Base-by-base conservation (phyloP, 1,140 invertebrate genomes). In the Microplitis demolitor region DNA sequence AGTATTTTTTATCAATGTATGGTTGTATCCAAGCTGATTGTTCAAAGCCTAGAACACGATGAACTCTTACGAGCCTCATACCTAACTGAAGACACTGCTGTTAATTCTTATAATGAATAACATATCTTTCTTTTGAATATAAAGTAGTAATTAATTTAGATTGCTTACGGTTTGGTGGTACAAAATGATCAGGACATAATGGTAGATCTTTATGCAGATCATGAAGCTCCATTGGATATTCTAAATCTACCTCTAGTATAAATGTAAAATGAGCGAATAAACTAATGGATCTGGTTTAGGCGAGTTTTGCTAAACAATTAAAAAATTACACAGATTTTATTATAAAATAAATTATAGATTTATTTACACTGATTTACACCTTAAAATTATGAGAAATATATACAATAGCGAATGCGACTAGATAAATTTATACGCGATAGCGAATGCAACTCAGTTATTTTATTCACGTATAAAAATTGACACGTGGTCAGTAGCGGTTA, bases 61-160 rank as follows among this genome's bases (percentile, higher is more conserved):
- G 82, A 37, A 90, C 82, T 82, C 88, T 88, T 62, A 73, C 83
- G 62, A 89, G 61, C 73, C 79, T 81, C 53, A 90, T 62, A 31
- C 89, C 89, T 60, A 84, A 50, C 60, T 75, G 60, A 37, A 89
- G n/a, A 74, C 82, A 87, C 76, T 88, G 86, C 81, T 88, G 79
- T 56, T 89, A 80, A 78, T 84, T 87, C 68, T 76, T 73, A 79
- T 88, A 88, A 80, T 90, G 89, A 62, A 89, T 83, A 51, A 87
- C 77, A 83, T 90, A 90, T 54, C 86, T 86, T 61, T 77, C 71
- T 82, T 86, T 87, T 63, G 83, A 62, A 60, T 76, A 69, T 16
- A 87, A 77, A 74, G 81, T 86, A 51, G 79, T 64, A 54, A 86
- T 72, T 68, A 87, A 74, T 80, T 86, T 85, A 13, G 8, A 14